These are phyloP conservation scores for Grus americana DNA, from an alignment of 2,113 vertebrate genomes.

Conservation along the genomic window DNA sequence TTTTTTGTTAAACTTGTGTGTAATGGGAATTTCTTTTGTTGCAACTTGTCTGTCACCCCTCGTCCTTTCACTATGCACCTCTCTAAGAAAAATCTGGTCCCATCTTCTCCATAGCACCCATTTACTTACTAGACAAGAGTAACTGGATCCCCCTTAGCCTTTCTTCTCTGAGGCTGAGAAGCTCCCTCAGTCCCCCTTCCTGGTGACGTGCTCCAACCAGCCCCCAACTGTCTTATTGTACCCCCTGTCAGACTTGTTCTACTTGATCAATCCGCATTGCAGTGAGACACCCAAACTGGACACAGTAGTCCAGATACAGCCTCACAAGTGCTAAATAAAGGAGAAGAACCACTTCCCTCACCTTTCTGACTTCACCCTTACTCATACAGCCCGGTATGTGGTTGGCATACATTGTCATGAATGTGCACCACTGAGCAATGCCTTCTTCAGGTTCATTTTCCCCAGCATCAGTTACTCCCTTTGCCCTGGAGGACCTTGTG, in stretches of 20 bases:
- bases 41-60: not conserved
- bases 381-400: not conserved
- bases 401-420: not conserved
- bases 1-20: not conserved
- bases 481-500: not conserved
- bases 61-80: not conserved
- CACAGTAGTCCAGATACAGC: not conserved
- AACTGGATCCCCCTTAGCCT: not conserved
- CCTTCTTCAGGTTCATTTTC: not conserved
- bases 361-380: not conserved
- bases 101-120: not conserved
- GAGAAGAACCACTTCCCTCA: not conserved
- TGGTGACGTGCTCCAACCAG: not conserved
- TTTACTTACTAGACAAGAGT: not conserved
- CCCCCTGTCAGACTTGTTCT: not conserved
- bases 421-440: fast-evolving
- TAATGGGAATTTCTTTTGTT: not conserved
- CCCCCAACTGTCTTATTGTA: not conserved
- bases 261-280: not conserved
- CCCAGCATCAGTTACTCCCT: not conserved
- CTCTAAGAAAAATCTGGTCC: not conserved
- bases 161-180: not conserved
- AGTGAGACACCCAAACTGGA: not conserved
- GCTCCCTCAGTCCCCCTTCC: not conserved
- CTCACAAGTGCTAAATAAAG: not conserved